Percentiles rank a stretch among this genome's conserved stretches.
phyloP scores from a whole-genome alignment of 2,888 invertebrate species.

The Cancer borealis region DNA sequence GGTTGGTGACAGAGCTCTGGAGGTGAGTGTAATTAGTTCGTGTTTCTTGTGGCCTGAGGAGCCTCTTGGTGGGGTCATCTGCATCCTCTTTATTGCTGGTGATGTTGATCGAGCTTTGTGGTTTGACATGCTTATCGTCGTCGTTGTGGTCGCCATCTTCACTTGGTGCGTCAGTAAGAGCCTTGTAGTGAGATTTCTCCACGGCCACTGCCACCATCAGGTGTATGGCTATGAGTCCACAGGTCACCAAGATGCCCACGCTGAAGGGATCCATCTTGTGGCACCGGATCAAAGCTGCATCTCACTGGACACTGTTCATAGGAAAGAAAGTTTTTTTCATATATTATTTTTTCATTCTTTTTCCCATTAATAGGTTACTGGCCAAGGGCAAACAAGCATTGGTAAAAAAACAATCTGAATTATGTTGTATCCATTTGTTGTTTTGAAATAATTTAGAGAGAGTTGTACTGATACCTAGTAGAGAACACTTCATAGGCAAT shows the following conservation, averaged over 20 bases:
- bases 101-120: not conserved
- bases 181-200: constrained; percentile 15
- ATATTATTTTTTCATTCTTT: no score
- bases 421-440: not conserved
- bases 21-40: not conserved
- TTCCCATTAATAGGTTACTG: no score
- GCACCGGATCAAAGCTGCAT: not conserved
- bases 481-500: not conserved
- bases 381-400: no score
- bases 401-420: no score
- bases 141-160: not conserved
- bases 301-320: not conserved
- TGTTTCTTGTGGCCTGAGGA: constrained; percentile 1
- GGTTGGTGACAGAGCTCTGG: not conserved
- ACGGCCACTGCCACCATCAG: constrained; percentile 1
- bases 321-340: not conserved
- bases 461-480: not conserved
- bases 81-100: not conserved
- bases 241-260: constrained; percentile 17
- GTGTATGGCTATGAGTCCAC: constrained; percentile 25
- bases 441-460: not conserved
- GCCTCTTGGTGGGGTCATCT: not conserved
- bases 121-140: not conserved
- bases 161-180: not conserved
- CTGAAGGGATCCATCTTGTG: constrained; percentile 46